phyloP scores from a whole-genome alignment of 2,113 vertebrate species.

The Rhinopithecus roxellana region DNA sequence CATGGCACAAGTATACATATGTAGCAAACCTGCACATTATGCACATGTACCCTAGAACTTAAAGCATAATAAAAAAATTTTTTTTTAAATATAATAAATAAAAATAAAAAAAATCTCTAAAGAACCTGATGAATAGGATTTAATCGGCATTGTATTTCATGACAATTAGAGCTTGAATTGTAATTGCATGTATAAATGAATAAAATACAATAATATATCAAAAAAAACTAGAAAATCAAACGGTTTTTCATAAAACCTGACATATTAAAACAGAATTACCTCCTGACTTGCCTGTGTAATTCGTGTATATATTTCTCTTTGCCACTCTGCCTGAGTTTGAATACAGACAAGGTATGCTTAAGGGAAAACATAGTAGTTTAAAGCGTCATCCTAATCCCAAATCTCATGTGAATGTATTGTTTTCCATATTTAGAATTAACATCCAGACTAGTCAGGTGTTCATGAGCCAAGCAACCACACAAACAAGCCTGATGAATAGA shows the following conservation, averaged over 20 bases:
- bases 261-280: constrained; percentile 38
- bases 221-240: not conserved
- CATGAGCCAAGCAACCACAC: not conserved
- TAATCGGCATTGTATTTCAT: no score
- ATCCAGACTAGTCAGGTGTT: not conserved
- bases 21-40: no score
- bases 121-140: no score
- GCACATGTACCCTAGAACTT: no score
- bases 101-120: no score
- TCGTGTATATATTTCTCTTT: not conserved
- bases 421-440: constrained; percentile 21
- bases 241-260: not conserved
- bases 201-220: no score
- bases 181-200: no score
- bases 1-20: no score
- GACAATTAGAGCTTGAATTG: no score
- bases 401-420: not conserved
- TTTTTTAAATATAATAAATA: no score
- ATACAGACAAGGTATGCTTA: not conserved
- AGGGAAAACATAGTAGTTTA: not conserved
- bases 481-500: not conserved
- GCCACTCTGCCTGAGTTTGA: not conserved
- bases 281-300: not conserved
- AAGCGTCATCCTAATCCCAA: not conserved
- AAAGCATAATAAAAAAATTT: no score